phyloP scores from a whole-genome alignment of 2,113 vertebrate species.

The Pagrus major region DNA sequence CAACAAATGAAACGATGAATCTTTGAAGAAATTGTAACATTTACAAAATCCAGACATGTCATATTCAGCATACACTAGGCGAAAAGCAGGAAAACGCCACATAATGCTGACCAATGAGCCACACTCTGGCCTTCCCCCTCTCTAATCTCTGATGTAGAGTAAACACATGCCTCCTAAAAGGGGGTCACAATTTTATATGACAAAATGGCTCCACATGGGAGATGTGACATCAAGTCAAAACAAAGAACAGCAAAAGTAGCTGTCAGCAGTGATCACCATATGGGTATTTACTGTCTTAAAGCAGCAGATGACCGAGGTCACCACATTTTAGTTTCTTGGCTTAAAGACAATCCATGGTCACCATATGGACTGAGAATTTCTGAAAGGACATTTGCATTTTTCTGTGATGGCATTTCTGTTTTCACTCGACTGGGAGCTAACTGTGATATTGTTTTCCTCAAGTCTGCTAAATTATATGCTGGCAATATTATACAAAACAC shows the following conservation, averaged over 20 bases:
- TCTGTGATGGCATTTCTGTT: conserved; percentile 1
- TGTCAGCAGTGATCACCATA: conserved; percentile 9
- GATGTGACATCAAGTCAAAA: conserved; percentile 13
- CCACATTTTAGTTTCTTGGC: conserved; percentile 1
- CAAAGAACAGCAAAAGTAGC: conserved; percentile 11
- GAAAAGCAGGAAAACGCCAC: neutral
- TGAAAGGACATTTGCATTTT: neutral
- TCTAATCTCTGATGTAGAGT: neutral
- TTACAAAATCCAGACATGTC: neutral
- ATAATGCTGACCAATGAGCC: neutral
- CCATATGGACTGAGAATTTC: conserved; percentile 13
- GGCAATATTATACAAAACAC: conserved; percentile 6
- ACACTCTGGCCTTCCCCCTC: neutral
- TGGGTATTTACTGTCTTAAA: conserved; percentile 18
- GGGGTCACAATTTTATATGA: neutral
- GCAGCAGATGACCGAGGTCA: conserved; percentile 12
- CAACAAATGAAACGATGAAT: neutral
- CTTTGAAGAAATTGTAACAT: neutral
- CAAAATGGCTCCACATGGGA: conserved; percentile 14
- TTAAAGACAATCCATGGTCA: neutral
- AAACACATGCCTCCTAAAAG: neutral
- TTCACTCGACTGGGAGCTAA: neutral
- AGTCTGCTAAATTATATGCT: conserved; percentile 14
- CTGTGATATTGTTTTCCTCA: conserved; percentile 1
- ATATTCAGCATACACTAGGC: neutral